These are phyloP conservation scores for Hermetia illucens DNA, from an alignment of 1,140 invertebrate species.

Conservation along the genomic window DNA sequence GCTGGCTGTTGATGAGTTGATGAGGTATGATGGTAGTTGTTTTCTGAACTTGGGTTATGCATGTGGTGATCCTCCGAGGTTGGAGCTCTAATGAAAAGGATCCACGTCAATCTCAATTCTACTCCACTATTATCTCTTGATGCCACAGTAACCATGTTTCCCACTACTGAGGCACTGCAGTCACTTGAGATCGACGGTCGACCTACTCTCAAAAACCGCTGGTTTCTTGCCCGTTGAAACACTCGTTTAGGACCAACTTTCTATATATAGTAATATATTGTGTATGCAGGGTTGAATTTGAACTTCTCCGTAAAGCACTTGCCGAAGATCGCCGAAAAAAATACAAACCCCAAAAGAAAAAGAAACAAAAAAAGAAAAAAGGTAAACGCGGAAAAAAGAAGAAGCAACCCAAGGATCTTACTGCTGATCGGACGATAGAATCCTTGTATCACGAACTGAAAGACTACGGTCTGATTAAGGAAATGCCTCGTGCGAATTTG, in stretches of 20 bases:
- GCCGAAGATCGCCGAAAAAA: conserved; percentile 29
- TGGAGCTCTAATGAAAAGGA: too few relatives aligned
- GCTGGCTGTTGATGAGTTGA: conserved; percentile 37
- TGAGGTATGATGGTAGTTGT: conserved; percentile 27
- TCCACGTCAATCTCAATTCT: too few relatives aligned
- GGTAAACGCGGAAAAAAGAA: conserved; percentile 46
- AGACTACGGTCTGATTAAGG: conserved; percentile 54
- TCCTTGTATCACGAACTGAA: conserved; percentile 68
- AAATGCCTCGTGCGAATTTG: conserved; percentile 45
- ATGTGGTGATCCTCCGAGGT: too few relatives aligned
- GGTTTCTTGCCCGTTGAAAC: too few relatives aligned
- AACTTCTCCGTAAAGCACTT: conserved; percentile 34
- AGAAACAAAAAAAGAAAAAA: conserved; percentile 16
- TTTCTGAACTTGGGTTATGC: too few relatives aligned
- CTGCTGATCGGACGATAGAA: conserved; percentile 55
- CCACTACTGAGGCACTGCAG: too few relatives aligned
- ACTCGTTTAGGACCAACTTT: too few relatives aligned
- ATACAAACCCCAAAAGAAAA: conserved; percentile 21
- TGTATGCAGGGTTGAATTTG: conserved; percentile 33
- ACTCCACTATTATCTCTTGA: too few relatives aligned
- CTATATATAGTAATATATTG: too few relatives aligned
- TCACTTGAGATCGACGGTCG: too few relatives aligned
- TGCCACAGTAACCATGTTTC: too few relatives aligned
- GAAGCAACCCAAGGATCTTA: conserved; percentile 54
- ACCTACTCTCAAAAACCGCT: too few relatives aligned